Evolutionary conservation across 2,888 invertebrate species (phyloP).

Genomic region (Scaptomyza cyrtandrae): DNA sequence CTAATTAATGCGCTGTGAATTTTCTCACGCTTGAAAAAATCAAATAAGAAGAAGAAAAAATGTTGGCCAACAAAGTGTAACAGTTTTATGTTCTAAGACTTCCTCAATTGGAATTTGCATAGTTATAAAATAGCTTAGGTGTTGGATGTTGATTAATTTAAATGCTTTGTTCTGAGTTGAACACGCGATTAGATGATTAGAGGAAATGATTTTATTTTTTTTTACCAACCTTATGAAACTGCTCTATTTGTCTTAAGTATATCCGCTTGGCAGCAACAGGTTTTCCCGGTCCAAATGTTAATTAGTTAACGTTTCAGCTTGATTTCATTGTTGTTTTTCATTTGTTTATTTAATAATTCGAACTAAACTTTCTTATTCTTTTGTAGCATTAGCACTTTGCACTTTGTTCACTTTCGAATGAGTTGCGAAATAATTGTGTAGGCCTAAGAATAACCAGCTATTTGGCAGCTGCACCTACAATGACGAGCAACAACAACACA

Average conservation of each 20-base stretch:
- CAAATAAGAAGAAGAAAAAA: constrained; percentile 16
- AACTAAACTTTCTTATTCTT: not conserved
- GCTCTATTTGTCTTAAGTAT: constrained; percentile 17
- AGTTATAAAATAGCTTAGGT: constrained; percentile 32
- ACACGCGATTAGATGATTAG: constrained; percentile 40
- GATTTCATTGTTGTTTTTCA: not conserved
- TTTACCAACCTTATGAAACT: constrained; percentile 47
- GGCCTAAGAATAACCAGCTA: constrained; percentile 8
- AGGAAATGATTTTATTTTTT: constrained; percentile 41
- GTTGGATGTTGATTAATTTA: constrained; percentile 62
- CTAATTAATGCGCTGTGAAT: constrained; percentile 74
- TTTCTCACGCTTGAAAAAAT: constrained; percentile 65
- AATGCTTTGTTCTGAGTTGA: constrained; percentile 32
- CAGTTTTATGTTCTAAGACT: constrained; percentile 49
- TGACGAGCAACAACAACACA: constrained; percentile 7
- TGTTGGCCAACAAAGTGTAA: constrained; percentile 52
- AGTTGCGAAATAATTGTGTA: constrained; percentile 33
- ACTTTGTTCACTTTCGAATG: constrained; percentile 21
- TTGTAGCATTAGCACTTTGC: constrained; percentile 9
- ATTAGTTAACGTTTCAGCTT: constrained; percentile 12
- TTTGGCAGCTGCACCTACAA: constrained; percentile 40
- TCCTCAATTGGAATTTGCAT: constrained; percentile 71
- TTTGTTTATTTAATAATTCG: not conserved
- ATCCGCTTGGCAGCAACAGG: constrained; percentile 56
- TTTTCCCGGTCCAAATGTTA: constrained; percentile 37